phyloP scores from a whole-genome alignment of 1,140 invertebrate genomes.

The Cherax quadricarinatus region DNA sequence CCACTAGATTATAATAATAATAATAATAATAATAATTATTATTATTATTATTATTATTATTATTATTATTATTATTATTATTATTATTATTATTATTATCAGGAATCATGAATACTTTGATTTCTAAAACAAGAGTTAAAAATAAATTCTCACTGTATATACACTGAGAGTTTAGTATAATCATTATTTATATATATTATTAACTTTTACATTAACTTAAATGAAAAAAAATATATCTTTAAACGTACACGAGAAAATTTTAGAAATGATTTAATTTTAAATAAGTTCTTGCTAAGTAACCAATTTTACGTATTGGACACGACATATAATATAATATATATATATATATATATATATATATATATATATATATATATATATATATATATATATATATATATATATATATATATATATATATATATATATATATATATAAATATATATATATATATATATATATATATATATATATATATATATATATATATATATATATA shows the following conservation, averaged over 20 bases:
- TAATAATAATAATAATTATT: no score
- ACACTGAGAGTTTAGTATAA: not conserved
- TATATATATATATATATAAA: constrained; percentile 16
- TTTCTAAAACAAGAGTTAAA: not conserved
- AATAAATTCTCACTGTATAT: not conserved
- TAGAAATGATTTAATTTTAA: no score
- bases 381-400: constrained; percentile 15
- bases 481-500: constrained; percentile 15
- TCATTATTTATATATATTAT: not conserved
- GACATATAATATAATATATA: not conserved
- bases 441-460: constrained; percentile 22
- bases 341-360: constrained; percentile 38
- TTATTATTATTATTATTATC: no score
- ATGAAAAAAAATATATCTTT: no score
- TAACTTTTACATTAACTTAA: not conserved
- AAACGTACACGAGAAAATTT: not conserved
- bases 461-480: constrained; percentile 1
- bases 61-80: no score
- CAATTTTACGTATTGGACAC: not conserved
- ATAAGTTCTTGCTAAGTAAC: no score
- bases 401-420: constrained; percentile 6
- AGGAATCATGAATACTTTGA: no score
- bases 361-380: constrained; percentile 9
- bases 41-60: no score
- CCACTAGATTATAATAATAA: not conserved